Evolutionary conservation across 2,113 vertebrate species (phyloP).

Genomic region (Halichoeres trimaculatus): DNA sequence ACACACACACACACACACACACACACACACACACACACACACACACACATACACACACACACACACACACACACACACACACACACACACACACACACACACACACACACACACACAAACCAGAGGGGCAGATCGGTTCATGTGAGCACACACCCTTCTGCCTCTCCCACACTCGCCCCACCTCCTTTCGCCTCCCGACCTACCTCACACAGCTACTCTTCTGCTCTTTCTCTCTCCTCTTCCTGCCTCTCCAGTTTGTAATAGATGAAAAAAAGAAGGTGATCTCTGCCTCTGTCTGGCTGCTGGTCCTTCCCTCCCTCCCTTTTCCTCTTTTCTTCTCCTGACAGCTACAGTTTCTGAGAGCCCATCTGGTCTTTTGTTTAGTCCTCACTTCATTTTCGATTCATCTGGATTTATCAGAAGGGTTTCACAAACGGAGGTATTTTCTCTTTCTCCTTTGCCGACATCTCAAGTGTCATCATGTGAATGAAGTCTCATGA

Average conservation of each 20-base stretch:
- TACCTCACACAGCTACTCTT: constrained; percentile 42
- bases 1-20: constrained; percentile 46
- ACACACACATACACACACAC: constrained; percentile 53
- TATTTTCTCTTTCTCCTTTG: constrained; percentile 39
- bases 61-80: constrained; percentile 36
- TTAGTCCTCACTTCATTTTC: constrained; percentile 55
- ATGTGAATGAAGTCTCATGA: constrained; percentile 35
- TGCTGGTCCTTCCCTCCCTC: constrained; percentile 24
- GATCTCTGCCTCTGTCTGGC: constrained; percentile 54
- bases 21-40: constrained; percentile 47
- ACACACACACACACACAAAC: constrained; percentile 51
- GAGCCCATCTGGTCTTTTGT: constrained; percentile 81
- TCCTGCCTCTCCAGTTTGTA: constrained; percentile 47
- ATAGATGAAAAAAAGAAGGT: constrained; percentile 43
- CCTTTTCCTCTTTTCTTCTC: constrained; percentile 46
- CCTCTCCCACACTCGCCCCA: constrained; percentile 73
- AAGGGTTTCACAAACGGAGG: too few species aligned
- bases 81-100: too few species aligned
- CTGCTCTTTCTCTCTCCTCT: constrained; percentile 40
- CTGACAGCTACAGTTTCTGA: constrained; percentile 64
- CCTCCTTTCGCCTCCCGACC: constrained; percentile 47
- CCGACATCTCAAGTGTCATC: constrained; percentile 28
- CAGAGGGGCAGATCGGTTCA: constrained; percentile 63
- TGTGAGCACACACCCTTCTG: constrained; percentile 79
- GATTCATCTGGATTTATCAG: constrained; percentile 34